These are phyloP conservation scores for Thermophis baileyi DNA, from an alignment of 2,113 vertebrate species.

Conservation along the genomic window DNA sequence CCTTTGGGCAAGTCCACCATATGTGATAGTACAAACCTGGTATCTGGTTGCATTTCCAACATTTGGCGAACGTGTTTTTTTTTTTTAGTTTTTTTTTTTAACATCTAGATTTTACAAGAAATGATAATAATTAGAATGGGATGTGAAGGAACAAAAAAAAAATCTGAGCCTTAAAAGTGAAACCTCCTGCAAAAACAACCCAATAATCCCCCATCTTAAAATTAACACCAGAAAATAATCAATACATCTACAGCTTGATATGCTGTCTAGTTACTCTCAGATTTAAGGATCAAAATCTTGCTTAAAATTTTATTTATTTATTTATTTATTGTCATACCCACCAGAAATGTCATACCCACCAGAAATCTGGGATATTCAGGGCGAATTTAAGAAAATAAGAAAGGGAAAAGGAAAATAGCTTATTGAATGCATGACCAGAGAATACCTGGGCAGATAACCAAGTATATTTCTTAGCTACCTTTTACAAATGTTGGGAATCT, in stretches of 20 bases:
- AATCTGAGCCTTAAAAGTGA: background rate
- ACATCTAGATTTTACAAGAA: background rate
- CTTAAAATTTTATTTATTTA: too few species aligned
- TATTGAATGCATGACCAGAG: background rate
- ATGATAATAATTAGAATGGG: background rate
- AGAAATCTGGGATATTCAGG: background rate
- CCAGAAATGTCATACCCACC: background rate
- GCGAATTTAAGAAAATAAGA: background rate
- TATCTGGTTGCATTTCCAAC: too few species aligned
- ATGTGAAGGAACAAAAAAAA: too few species aligned
- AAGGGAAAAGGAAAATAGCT: background rate
- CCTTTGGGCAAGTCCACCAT: too few species aligned
- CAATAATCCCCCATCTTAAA: background rate
- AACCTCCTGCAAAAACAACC: background rate
- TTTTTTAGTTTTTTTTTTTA: too few species aligned
- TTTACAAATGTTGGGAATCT: background rate
- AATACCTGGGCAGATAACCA: too few species aligned
- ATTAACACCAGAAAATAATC: background rate
- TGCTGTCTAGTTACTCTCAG: background rate
- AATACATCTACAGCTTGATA: background rate
- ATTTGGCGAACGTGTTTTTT: too few species aligned
- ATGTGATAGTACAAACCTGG: too few species aligned
- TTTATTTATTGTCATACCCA: too few species aligned
- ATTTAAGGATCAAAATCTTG: background rate
- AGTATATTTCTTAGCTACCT: background rate